Percentiles rank a stretch among this genome's conserved stretches.
phyloP scores from a whole-genome alignment of 2,888 invertebrate species.

The Melinaea menophilus region DNA sequence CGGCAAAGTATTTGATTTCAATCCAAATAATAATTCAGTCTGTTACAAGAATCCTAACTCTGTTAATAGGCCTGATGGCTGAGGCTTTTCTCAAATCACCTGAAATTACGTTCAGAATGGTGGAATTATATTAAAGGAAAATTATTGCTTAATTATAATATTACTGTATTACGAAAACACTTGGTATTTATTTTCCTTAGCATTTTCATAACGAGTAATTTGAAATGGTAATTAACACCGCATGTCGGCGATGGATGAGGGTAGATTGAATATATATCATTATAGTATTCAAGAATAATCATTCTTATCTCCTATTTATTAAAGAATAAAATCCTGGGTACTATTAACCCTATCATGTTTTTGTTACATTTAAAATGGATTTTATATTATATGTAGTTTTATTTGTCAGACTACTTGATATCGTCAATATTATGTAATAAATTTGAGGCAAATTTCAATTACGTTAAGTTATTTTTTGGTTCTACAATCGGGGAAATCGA shows the following conservation, averaged over 20 bases:
- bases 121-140: no score
- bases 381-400: no score
- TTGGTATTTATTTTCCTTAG: constrained; percentile 38
- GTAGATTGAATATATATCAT: constrained; percentile 1
- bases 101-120: no score
- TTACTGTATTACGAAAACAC: constrained; percentile 36
- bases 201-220: constrained; percentile 57
- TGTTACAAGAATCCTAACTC: not conserved
- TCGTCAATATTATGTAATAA: no score
- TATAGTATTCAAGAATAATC: not conserved
- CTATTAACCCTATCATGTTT: not conserved
- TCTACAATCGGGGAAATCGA: no score
- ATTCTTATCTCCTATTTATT: not conserved
- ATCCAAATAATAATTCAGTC: not conserved
- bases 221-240: constrained; percentile 66
- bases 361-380: not conserved
- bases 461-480: no score
- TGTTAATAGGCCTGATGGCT: no score
- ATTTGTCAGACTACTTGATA: no score
- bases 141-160: no score
- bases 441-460: no score
- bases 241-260: constrained; percentile 51
- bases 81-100: no score
- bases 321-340: not conserved
- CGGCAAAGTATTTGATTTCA: no score